A percentile compares a stretch with the other conserved stretches of the same genome.
These are phyloP conservation scores for Desoria tigrina DNA, from an alignment of 2,888 invertebrate genomes.

Conservation along the genomic window DNA sequence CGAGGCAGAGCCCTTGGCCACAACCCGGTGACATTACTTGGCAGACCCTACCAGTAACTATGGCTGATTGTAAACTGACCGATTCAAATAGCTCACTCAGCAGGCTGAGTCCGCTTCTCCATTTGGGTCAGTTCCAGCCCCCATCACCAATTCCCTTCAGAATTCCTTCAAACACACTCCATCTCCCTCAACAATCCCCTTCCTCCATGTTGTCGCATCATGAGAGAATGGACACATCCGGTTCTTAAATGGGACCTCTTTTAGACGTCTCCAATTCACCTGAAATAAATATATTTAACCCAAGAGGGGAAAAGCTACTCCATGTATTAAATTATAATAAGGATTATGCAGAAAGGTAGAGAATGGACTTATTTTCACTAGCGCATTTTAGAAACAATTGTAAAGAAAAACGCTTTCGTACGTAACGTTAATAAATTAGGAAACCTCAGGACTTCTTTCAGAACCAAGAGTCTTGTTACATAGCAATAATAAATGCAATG, in stretches of 20 bases:
- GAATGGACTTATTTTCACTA: too few relatives aligned
- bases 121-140: conserved; percentile 36
- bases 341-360: too few relatives aligned
- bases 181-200: conserved; percentile 34
- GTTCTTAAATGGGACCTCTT: conserved; percentile 41
- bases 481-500: too few relatives aligned
- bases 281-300: conserved; percentile 16
- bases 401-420: too few relatives aligned
- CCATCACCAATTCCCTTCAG: conserved; percentile 32
- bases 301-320: neutral
- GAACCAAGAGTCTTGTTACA: too few relatives aligned
- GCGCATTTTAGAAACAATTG: too few relatives aligned
- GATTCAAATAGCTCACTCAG: conserved; percentile 51
- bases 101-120: conserved; percentile 48
- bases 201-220: conserved; percentile 31
- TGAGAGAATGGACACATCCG: conserved; percentile 49
- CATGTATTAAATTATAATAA: too few relatives aligned
- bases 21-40: conserved; percentile 42
- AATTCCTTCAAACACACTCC: conserved; percentile 11
- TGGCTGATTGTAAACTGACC: conserved; percentile 53
- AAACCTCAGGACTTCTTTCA: too few relatives aligned
- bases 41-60: conserved; percentile 50
- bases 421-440: too few relatives aligned
- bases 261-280: too few relatives aligned
- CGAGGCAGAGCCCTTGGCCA: conserved; percentile 45